Base-by-base conservation (phyloP, 2,888 invertebrate genomes). In the Drosophila nigritarsus region DNA sequence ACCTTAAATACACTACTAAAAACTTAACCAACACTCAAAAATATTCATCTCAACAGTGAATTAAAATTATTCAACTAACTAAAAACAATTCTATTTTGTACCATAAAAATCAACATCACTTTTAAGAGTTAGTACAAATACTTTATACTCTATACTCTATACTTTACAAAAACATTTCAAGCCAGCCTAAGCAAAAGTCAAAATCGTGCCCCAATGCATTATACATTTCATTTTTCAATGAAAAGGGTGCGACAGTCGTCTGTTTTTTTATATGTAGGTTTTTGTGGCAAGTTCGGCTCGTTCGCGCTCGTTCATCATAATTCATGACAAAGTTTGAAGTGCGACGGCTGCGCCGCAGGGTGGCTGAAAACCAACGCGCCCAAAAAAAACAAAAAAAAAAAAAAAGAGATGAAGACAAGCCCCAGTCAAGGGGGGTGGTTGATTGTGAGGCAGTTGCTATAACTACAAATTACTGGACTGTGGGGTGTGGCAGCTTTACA, bases 321-420 rank as follows among this genome's bases (percentile, higher is more conserved):
- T 87, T 87, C 87, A 87, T 87, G 87, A 87, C 87, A 87, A 87
- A 87, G 76, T 87, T 87, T 87, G 89, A 87, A 87, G 89, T 89
- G 89, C 79, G 83, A 83, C 83, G 83, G 77, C 86, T 83, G 83
- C 62, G 75, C 81, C 73, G 62, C 73, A 59, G 83, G 83, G 65
- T 68, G 74, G 79, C 64, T 60, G 53, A 42, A 65, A 63, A 59
- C 42, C 51, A 56, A 53, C 64, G 53, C 62, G 62, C 61, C 59
- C 67, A 45, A 45, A 61, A 67, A 51, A 69, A 73, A 34, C 13
- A 42, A 27, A 61, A 29, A 15, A 51, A 51, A 6, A 13, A 20
- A 0, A 18, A 20, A 51, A 15, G 2, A 20, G 3, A 18, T 11
- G 27, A 65, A 79, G 69, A 80, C 74, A 82, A 69, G 64, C 60